A percentile compares a stretch with the other conserved stretches of the same genome.
Conservation (phyloP, 1,140 invertebrate species). For the Tetramorium parvispinum region DNA sequence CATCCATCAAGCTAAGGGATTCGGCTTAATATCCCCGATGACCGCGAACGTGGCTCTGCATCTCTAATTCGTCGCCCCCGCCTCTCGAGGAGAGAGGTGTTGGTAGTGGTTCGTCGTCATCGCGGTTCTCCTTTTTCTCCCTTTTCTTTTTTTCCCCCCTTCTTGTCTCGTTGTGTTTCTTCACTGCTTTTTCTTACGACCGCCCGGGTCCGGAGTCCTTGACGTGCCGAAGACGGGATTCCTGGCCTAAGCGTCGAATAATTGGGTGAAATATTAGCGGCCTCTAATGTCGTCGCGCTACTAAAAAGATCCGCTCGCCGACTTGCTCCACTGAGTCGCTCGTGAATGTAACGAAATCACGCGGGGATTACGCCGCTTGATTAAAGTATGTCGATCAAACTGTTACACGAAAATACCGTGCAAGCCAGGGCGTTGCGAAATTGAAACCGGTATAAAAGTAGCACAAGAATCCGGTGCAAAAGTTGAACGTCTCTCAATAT, state of each 20-base stretch:
- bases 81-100: constrained; percentile 19
- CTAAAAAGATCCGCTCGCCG: constrained; percentile 19
- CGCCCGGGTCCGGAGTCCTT: constrained; percentile 63
- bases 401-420: background rate
- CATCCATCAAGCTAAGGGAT: constrained; percentile 76
- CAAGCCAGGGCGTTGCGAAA: background rate
- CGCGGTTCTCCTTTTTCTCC: constrained; percentile 59
- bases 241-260: constrained; percentile 57
- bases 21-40: constrained; percentile 73
- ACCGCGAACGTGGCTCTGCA: constrained; percentile 75
- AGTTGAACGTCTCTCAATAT: background rate
- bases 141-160: constrained; percentile 7
- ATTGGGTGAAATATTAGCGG: constrained; percentile 61
- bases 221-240: constrained; percentile 58
- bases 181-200: constrained; percentile 72
- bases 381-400: constrained; percentile 26
- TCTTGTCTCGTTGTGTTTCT: constrained; percentile 45
- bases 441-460: constrained; percentile 30
- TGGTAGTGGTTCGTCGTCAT: constrained; percentile 27
- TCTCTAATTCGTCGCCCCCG: constrained; percentile 72
- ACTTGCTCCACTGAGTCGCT: background rate
- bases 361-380: constrained; percentile 21
- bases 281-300: constrained; percentile 35
- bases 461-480: background rate
- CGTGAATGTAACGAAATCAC: constrained; percentile 9